phyloP scores from a whole-genome alignment of 2,113 vertebrate species.

The Penelope pileata region DNA sequence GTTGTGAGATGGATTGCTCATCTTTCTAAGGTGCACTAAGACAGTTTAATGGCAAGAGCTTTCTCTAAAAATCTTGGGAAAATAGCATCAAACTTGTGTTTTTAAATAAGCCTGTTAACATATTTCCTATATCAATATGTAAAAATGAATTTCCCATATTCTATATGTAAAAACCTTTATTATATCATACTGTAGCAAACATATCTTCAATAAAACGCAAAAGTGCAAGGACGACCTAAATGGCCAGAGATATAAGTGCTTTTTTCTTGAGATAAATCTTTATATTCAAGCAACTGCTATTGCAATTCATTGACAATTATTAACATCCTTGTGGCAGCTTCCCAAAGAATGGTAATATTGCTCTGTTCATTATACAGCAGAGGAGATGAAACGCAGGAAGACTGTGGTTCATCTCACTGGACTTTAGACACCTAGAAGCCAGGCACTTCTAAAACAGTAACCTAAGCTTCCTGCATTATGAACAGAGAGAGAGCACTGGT shows the following conservation, averaged over 20 bases:
- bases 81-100: neutral
- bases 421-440: neutral
- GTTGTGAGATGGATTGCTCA: neutral
- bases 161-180: neutral
- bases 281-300: neutral
- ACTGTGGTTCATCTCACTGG: neutral
- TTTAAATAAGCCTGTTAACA: neutral
- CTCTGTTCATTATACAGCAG: neutral
- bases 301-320: neutral
- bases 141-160: neutral
- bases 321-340: neutral
- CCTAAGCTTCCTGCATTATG: neutral
- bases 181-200: neutral
- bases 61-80: neutral
- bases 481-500: neutral
- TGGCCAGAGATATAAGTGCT: neutral
- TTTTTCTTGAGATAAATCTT: neutral
- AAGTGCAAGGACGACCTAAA: neutral
- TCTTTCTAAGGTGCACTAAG: neutral
- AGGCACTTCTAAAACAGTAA: neutral
- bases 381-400: neutral
- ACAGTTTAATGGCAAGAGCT: neutral
- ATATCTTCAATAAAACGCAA: neutral
- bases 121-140: neutral
- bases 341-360: neutral